phyloP scores from a whole-genome alignment of 2,113 vertebrate species.

The Setophaga coronata region DNA sequence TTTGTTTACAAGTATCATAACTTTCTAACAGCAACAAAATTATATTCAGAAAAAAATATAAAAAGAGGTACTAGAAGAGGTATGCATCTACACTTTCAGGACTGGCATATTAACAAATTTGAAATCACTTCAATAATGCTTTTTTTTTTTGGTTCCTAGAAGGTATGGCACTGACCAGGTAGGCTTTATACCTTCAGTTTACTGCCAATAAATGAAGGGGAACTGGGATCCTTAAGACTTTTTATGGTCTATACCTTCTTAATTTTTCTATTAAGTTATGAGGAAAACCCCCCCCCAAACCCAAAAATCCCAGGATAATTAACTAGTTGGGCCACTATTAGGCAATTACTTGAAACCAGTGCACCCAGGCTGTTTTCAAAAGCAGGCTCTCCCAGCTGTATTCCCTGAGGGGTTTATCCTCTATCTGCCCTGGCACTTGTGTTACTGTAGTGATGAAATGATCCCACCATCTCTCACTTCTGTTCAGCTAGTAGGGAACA shows the following conservation, averaged over 20 bases:
- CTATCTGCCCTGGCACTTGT: background rate
- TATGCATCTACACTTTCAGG: background rate
- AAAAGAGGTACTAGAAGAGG: background rate
- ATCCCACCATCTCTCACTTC: background rate
- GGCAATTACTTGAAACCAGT: background rate
- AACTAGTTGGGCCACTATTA: background rate
- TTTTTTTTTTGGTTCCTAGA: background rate
- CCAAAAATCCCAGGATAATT: background rate
- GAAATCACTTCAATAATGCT: background rate
- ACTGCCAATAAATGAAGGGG: background rate
- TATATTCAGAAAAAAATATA: background rate
- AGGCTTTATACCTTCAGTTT: background rate
- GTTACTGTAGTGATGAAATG: background rate
- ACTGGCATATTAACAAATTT: background rate
- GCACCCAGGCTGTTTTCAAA: background rate
- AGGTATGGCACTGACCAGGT: background rate
- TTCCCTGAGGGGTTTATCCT: background rate
- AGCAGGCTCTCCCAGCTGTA: background rate
- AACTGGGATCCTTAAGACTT: background rate
- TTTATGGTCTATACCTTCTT: background rate
- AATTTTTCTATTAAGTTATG: background rate
- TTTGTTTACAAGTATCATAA: background rate
- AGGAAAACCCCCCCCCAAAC: fast-evolving
- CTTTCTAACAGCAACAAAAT: background rate
- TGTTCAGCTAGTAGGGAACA: background rate